Base-by-base conservation (phyloP, 2,113 vertebrate genomes). In the Mus pahari region DNA sequence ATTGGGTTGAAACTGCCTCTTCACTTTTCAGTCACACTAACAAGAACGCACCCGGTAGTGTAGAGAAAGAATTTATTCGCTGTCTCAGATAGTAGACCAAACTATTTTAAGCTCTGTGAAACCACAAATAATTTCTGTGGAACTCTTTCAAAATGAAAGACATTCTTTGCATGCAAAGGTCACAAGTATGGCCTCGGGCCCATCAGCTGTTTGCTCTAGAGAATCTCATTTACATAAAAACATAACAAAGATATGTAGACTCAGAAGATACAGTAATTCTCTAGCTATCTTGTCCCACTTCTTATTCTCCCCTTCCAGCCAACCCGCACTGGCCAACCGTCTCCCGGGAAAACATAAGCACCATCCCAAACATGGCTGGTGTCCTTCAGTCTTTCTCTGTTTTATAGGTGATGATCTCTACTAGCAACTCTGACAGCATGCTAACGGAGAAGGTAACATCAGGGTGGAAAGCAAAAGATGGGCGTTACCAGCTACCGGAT, bases 61-160 rank as follows among this genome's bases (percentile, higher is more conserved):
- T 87, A 95, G 31, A 92, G 50, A 66, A 50, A 91, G 31, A 26
- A 4, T 8, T 26, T 14, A 19, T 45, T 45, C 71, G 92, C 45
- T 2, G 60, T 91, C 95, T 78, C n/a, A 55, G 60, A 42, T 53
- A 26, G 89, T 73, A 62, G 42, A 36, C 8, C 60, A 93, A 89
- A 91, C 48, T 74, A 74, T 48, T 89, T 96, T 60, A 86, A 19
- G 26, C 42, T 70, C 86, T 64, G 74, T 79, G 55, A 24, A 91
- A 11, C 31, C 7, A 91, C 0, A 39, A 33, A 60, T 4, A 88
- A 70, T 88, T n/a, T 95, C 42, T 73, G 62, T 66, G 33, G 9
- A 3, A 94, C 1, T 20, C 60, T 90, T 93, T 94, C 77, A 88
- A 94, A 84, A 92, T 75, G 12, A 77, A 53, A 96, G 58, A 20